Evolutionary conservation across 2,113 vertebrate genomes (phyloP).

Genomic region (Nyctibius bracteatus): DNA sequence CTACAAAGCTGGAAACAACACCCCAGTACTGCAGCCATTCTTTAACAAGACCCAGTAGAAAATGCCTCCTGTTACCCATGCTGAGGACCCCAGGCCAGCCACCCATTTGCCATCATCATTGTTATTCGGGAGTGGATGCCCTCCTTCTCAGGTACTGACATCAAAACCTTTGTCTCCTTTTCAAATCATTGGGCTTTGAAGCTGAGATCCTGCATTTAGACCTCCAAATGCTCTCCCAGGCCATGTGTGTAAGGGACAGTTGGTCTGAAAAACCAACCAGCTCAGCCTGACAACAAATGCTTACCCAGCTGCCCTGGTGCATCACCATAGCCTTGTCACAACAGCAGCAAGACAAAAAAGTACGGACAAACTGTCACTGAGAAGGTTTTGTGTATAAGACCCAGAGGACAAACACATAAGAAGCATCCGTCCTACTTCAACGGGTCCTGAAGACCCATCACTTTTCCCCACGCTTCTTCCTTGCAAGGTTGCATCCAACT

Average conservation of each 20-base stretch:
- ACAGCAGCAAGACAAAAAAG: not conserved
- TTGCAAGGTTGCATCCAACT: not conserved
- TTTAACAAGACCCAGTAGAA: not conserved
- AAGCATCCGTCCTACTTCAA: not conserved
- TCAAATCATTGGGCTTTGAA: not conserved
- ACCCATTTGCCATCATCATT: not conserved
- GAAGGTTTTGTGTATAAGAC: not conserved
- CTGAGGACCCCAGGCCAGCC: not conserved
- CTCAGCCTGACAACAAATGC: not conserved
- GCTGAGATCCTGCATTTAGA: not conserved
- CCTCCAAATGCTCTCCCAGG: not conserved
- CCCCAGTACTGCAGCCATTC: not conserved
- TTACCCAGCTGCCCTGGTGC: too few relatives aligned
- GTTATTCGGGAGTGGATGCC: not conserved
- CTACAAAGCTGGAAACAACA: not conserved
- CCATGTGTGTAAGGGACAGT: not conserved
- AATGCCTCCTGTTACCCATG: too few relatives aligned
- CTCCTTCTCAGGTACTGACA: not conserved
- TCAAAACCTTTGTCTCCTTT: not conserved
- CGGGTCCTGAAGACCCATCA: not conserved
- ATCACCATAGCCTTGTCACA: not conserved
- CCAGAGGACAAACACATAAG: not conserved
- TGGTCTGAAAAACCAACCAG: not conserved
- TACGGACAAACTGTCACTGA: fast-evolving
- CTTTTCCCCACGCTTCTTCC: not conserved